These are phyloP conservation scores for Ptilonorhynchus violaceus DNA, from an alignment of 2,113 vertebrate genomes.

Conservation along the genomic window DNA sequence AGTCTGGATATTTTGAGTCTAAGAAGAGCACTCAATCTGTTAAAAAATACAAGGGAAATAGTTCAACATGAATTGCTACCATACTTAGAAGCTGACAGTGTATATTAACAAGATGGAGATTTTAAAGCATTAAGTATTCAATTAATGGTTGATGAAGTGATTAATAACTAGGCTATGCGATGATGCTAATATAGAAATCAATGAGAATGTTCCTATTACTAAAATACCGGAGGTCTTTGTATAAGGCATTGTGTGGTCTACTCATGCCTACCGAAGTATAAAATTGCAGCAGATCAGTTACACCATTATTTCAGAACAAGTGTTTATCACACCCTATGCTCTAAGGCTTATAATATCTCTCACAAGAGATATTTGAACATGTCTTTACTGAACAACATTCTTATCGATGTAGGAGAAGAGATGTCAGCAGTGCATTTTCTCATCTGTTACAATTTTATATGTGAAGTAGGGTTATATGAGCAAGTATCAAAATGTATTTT, in stretches of 20 bases:
- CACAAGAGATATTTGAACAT: not conserved
- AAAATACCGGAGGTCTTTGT: not conserved
- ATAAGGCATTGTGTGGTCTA: not conserved
- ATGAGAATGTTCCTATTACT: not conserved
- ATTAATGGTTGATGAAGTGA: not conserved
- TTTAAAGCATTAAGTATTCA: not conserved
- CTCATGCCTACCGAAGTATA: not conserved
- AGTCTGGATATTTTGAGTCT: slow-evolving; percentile 27
- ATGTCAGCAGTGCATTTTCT: not conserved
- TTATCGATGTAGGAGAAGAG: not conserved
- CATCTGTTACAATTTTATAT: not conserved
- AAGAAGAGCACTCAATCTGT: not conserved
- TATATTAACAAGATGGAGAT: not conserved
- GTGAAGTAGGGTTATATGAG: not conserved
- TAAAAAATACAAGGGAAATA: not conserved
- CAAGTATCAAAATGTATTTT: not conserved
- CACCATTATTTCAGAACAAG: not conserved
- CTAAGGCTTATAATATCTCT: not conserved
- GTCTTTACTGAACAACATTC: not conserved
- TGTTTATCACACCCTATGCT: not conserved
- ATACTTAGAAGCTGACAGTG: not conserved
- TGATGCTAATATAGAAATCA: not conserved
- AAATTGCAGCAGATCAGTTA: not conserved
- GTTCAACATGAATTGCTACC: not conserved
- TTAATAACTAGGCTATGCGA: not conserved